Percentiles rank a stretch among this genome's conserved stretches.
These are phyloP conservation scores for Sitta carolinensis DNA, from an alignment of 2,797 vertebrate genomes.

Conservation along the genomic window DNA sequence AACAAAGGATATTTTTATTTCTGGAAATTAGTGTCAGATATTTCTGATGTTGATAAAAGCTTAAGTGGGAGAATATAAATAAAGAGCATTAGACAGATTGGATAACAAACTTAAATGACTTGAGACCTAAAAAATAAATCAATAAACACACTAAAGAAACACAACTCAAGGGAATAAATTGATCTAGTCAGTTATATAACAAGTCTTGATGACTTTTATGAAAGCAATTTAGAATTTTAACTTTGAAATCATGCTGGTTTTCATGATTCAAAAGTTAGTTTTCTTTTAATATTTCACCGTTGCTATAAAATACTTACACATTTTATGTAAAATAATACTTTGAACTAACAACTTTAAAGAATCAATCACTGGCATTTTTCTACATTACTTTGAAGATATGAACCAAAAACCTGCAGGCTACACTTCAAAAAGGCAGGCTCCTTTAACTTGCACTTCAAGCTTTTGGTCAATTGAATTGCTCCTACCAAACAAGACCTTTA, in stretches of 20 bases:
- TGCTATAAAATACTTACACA: slow-evolving; percentile 68
- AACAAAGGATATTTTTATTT: slow-evolving; percentile 62
- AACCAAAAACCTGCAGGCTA: slow-evolving; percentile 69
- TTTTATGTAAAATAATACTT: slow-evolving; percentile 78
- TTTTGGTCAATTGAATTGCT: slow-evolving; percentile 69
- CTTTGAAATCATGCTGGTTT: slow-evolving; percentile 70
- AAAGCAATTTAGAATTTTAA: slow-evolving; percentile 65
- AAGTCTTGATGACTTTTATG: slow-evolving; percentile 49
- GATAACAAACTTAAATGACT: slow-evolving; percentile 68
- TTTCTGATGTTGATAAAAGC: slow-evolving; percentile 63
- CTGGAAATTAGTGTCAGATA: slow-evolving; percentile 24
- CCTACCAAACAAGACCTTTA: slow-evolving; percentile 73
- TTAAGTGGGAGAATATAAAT: slow-evolving; percentile 60
- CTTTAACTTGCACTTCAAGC: slow-evolving; percentile 58
- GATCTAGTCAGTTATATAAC: slow-evolving; percentile 69
- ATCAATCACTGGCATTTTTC: slow-evolving; percentile 70
- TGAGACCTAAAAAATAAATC: slow-evolving; percentile 67
- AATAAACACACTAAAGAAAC: slow-evolving; percentile 74
- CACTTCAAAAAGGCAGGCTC: slow-evolving; percentile 62
- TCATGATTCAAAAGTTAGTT: slow-evolving; percentile 55
- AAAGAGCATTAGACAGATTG: slow-evolving; percentile 62
- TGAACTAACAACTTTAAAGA: slow-evolving; percentile 79
- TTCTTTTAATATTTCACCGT: slow-evolving; percentile 66
- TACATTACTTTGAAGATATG: slow-evolving; percentile 63
- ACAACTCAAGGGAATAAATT: slow-evolving; percentile 63